A percentile compares a stretch with the other conserved stretches of the same genome.
phyloP scores from a whole-genome alignment of 2,888 invertebrate species.

The Acrocyrtus sp. region DNA sequence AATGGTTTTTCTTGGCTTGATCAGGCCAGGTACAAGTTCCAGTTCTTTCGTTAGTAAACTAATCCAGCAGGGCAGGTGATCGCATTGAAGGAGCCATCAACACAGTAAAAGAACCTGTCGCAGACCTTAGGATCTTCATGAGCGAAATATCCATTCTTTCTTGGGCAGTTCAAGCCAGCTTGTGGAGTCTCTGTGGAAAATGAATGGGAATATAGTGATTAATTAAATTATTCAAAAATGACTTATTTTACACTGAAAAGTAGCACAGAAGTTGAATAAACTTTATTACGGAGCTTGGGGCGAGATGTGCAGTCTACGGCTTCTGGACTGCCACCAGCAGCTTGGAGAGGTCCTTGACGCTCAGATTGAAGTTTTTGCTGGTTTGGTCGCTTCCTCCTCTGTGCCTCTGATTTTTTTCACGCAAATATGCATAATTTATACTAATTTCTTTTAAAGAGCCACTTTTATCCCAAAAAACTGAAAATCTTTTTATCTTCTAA shows the following conservation, averaged over 20 bases:
- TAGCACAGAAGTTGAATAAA: too few relatives aligned
- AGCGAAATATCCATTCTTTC: conserved; percentile 88
- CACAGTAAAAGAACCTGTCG: conserved; percentile 89
- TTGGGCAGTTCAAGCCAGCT: conserved; percentile 78
- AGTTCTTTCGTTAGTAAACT: conserved; percentile 86
- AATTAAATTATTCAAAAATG: not conserved
- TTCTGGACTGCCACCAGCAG: conserved; percentile 65
- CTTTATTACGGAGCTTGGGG: conserved; percentile 83
- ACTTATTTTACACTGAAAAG: too few relatives aligned
- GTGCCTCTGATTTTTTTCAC: conserved; percentile 31
- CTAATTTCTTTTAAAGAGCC: not conserved
- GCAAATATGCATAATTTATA: not conserved
- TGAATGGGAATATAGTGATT: not conserved
- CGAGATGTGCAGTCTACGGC: conserved; percentile 85
- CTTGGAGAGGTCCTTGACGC: conserved; percentile 16
- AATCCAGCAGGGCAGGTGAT: conserved; percentile 88
- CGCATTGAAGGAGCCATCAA: conserved; percentile 89
- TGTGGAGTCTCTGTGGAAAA: conserved; percentile 75
- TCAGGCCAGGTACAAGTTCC: conserved; percentile 95
- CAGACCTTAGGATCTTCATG: conserved; percentile 82
- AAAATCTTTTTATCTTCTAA: too few relatives aligned
- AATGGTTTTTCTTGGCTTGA: conserved; percentile 87
- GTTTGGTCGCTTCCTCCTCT: conserved; percentile 42
- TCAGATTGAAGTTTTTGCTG: conserved; percentile 4
- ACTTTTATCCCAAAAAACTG: not conserved